phyloP scores from a whole-genome alignment of 2,888 invertebrate species.

The Dryadula phaetusa region DNA sequence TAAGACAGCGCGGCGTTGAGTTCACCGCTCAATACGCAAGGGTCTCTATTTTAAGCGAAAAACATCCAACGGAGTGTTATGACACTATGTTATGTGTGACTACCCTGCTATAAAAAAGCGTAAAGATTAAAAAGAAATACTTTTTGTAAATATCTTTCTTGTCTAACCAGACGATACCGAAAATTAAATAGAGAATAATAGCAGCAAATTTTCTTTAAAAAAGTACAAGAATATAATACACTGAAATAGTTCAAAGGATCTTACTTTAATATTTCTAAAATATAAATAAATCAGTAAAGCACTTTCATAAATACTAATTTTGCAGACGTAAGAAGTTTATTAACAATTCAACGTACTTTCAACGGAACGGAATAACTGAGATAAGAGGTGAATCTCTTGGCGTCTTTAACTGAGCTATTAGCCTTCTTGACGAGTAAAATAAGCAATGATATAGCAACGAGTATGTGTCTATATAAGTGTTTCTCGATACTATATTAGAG shows the following conservation, averaged over 20 bases:
- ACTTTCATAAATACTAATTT: neutral
- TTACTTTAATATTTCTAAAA: neutral
- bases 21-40: too few species aligned
- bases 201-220: neutral
- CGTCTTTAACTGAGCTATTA: neutral
- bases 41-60: too few species aligned
- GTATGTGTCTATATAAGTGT: neutral
- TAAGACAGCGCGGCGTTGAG: too few species aligned
- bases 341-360: constrained; percentile 28
- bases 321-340: constrained; percentile 23
- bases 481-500: too few species aligned
- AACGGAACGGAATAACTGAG: constrained; percentile 14
- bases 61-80: too few species aligned
- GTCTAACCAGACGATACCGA: too few species aligned
- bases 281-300: neutral
- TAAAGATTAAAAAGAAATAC: too few species aligned
- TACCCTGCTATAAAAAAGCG: too few species aligned
- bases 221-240: neutral
- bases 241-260: neutral
- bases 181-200: too few species aligned
- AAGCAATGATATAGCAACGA: neutral
- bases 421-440: neutral
- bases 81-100: too few species aligned
- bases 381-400: neutral
- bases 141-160: too few species aligned